Evolutionary conservation across 2,888 invertebrate genomes (phyloP).

Genomic region (Aleiodes testaceus): DNA sequence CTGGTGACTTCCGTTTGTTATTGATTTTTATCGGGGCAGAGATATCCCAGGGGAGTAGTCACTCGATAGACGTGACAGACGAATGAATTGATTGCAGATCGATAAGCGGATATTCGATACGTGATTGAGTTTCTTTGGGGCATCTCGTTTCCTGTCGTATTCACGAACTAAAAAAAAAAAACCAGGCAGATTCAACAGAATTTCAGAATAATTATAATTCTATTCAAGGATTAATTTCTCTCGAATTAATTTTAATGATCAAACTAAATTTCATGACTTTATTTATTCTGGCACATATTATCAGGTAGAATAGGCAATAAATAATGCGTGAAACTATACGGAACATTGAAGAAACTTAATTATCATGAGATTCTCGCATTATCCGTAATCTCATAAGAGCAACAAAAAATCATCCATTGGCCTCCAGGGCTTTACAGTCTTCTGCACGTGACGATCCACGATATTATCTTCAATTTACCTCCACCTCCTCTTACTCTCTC

Average conservation of each 20-base stretch:
- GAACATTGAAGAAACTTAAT: slow-evolving; percentile 10
- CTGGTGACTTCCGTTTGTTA: slow-evolving; percentile 22
- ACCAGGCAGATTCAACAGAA: no score
- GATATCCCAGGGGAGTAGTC: not conserved
- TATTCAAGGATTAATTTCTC: no score
- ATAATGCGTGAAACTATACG: slow-evolving; percentile 3
- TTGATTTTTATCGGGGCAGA: slow-evolving; percentile 14
- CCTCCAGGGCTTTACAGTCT: not conserved
- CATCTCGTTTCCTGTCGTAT: not conserved
- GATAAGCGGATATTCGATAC: slow-evolving; percentile 26
- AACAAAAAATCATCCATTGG: slow-evolving; percentile 5
- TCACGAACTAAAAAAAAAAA: not conserved
- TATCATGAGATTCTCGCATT: slow-evolving; percentile 10
- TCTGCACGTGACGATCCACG: slow-evolving; percentile 38
- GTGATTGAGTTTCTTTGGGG: slow-evolving; percentile 18
- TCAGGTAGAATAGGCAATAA: slow-evolving; percentile 4
- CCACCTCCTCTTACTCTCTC: not conserved
- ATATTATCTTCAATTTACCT: slow-evolving; percentile 38
- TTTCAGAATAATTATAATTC: no score
- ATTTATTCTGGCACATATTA: not conserved
- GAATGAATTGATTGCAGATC: slow-evolving; percentile 21
- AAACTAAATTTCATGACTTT: no score
- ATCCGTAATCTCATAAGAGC: not conserved
- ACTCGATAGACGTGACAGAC: slow-evolving; percentile 1
- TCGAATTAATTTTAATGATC: no score